Conservation (phyloP, 2,888 invertebrate species). For the Scaptomyza reducta region DNA sequence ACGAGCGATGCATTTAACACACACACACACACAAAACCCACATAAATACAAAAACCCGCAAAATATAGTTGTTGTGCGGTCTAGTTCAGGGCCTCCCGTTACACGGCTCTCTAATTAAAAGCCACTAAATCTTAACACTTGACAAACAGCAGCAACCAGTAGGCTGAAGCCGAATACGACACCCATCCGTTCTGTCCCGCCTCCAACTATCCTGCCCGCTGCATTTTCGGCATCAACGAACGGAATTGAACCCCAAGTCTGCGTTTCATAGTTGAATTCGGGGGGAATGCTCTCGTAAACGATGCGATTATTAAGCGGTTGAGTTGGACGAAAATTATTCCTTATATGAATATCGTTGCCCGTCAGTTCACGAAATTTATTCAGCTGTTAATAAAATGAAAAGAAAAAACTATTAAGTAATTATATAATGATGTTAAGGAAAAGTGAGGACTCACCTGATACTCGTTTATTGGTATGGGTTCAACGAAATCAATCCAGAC, state of each 20-base stretch:
- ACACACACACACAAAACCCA: background rate
- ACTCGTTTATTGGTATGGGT: conserved; percentile 88
- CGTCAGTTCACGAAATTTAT: conserved; percentile 88
- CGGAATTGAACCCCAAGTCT: conserved; percentile 46
- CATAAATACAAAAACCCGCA: background rate
- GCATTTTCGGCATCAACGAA: conserved; percentile 57
- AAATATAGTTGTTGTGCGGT: conserved; percentile 19
- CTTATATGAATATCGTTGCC: conserved; percentile 88
- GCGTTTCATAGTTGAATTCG: background rate
- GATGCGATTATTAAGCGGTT: conserved; percentile 89
- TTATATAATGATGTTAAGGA: background rate
- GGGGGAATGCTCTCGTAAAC: conserved; percentile 82
- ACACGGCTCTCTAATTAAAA: conserved; percentile 64
- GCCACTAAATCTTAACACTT: conserved; percentile 44
- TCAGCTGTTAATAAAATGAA: conserved; percentile 86
- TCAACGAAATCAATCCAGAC: conserved; percentile 93
- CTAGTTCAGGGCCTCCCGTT: conserved; percentile 1
- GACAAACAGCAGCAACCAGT: conserved; percentile 24
- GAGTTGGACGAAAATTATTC: conserved; percentile 93
- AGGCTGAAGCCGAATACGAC: conserved; percentile 26
- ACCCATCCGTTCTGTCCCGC: background rate
- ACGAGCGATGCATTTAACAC: conserved; percentile 41
- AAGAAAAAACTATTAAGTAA: background rate
- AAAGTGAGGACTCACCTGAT: conserved; percentile 86
- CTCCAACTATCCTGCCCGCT: background rate